Percentiles rank a stretch among this genome's conserved stretches.
phyloP scores from a whole-genome alignment of 2,797 vertebrate species.

The Argya squamiceps region DNA sequence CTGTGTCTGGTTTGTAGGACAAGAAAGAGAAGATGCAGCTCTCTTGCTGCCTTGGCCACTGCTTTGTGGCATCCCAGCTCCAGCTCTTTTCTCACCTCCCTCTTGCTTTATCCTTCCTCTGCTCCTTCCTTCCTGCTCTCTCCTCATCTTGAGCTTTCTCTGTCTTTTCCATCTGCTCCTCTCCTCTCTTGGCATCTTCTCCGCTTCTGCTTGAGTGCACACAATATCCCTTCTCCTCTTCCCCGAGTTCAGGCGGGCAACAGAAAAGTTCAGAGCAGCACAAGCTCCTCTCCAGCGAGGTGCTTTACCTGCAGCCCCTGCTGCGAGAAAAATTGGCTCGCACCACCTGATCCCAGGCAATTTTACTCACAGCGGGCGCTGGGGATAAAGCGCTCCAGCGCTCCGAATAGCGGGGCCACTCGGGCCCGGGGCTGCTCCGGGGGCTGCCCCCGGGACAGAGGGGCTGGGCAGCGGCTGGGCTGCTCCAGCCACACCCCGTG shows the following conservation, averaged over 20 bases:
- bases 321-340: conserved; percentile 72
- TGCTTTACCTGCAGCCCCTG: conserved; percentile 67
- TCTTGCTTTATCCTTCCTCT: conserved; percentile 62
- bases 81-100: conserved; percentile 63
- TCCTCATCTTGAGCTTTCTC: conserved; percentile 62
- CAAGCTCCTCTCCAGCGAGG: conserved; percentile 45
- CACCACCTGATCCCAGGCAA: conserved; percentile 70
- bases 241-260: conserved; percentile 44
- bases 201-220: conserved; percentile 44
- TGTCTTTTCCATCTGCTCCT: conserved; percentile 66
- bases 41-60: conserved; percentile 58
- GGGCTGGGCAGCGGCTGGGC: not conserved
- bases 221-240: conserved; percentile 56
- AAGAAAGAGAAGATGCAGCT: conserved; percentile 64
- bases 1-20: conserved; percentile 64
- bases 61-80: conserved; percentile 63
- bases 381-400: conserved; percentile 25
- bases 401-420: not conserved
- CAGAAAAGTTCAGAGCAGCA: conserved; percentile 35
- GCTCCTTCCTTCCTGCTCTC: conserved; percentile 60
- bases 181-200: conserved; percentile 59
- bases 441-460: not conserved
- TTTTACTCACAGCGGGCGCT: conserved; percentile 67
- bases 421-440: not conserved
- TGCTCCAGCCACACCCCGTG: rapidly evolving